These are phyloP conservation scores for Carassius auratus DNA, from an alignment of 2,113 vertebrate species.

Conservation along the genomic window DNA sequence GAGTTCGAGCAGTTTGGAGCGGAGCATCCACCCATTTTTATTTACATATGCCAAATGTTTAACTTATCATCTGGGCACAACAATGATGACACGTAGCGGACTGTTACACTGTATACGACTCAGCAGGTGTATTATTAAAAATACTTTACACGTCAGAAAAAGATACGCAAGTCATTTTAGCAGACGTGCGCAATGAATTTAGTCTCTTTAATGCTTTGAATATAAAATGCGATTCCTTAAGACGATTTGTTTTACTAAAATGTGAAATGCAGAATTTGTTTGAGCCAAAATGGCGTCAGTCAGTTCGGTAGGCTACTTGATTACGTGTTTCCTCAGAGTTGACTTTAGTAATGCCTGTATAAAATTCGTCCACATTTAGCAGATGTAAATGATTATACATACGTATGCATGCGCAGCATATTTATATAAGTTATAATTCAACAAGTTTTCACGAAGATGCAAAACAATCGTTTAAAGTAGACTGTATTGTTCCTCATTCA, in stretches of 20 bases:
- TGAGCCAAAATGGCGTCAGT: conserved; percentile 82
- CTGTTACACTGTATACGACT: conserved; percentile 18
- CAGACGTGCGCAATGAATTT: neutral
- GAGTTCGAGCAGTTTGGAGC: conserved; percentile 82
- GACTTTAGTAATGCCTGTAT: conserved; percentile 58
- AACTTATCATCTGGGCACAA: conserved; percentile 46
- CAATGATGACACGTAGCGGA: conserved; percentile 22
- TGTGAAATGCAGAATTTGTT: conserved; percentile 73
- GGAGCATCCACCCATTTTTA: conserved; percentile 79
- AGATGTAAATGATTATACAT: too few relatives aligned
- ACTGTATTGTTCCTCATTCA: neutral
- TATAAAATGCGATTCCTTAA: neutral
- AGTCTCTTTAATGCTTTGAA: neutral
- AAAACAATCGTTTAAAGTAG: neutral
- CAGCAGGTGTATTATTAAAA: conserved; percentile 21
- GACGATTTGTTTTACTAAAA: conserved; percentile 39
- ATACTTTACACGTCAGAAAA: neutral
- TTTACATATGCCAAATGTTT: conserved; percentile 17
- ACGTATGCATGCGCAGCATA: too few relatives aligned
- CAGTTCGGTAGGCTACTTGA: conserved; percentile 11
- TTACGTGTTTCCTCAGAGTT: conserved; percentile 56
- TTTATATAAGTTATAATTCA: neutral
- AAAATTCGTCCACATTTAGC: conserved; percentile 7
- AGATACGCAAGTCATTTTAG: neutral
- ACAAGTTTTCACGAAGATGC: neutral